Evolutionary conservation across 2,888 invertebrate species (phyloP), one percentile per base, ranked within the genome.

Genomic region (Tanypteryx hageni): DNA sequence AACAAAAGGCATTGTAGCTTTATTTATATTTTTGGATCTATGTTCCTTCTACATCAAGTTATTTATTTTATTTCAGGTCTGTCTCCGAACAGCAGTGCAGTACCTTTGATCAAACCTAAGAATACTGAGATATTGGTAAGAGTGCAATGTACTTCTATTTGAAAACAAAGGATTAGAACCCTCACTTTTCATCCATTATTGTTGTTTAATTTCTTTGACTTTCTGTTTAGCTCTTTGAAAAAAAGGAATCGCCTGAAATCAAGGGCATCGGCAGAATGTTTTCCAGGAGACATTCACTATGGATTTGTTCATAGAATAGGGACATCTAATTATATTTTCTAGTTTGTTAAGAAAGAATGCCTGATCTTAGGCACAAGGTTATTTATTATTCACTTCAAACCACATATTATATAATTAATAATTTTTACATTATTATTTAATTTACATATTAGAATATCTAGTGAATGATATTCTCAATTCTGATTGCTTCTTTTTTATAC

Each of bases 51-150:
- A 31, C 31, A 86, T 58, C 61, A 86, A 44, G 31, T 61, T 57
- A 27, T 92, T 92, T 68, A 31, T 92, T 86, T 61, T 89, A 76
- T 93, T 93, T 11, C 94, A 94, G 95, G 94, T 57, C 93, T 95
- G 58, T 94, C 95, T 84, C 95, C 95, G 27, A 95, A 95, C 93
- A 95, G 95, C 92, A 95, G 95, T 93, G 95, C 95, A 27, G 95
- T 95, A n/a, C 95, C 95, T 27, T 94, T 95, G n/a, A 94, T 95
- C 92, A 94, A 93, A 82, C 93, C 92, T 31, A 93, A 82, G 84
- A 56, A 56, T 58, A 68, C 86, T 27, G 68, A 58, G 57, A 92
- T 92, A 16, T 44, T 76, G 92, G 92, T 92, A 85, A 92, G 84
- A 56, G 89, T 64, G 27, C 44, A 64, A 85, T 85, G 89, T n/a